These are phyloP conservation scores for Sphaerophoria taeniata DNA, from an alignment of 2,888 invertebrate species.

Conservation along the genomic window DNA sequence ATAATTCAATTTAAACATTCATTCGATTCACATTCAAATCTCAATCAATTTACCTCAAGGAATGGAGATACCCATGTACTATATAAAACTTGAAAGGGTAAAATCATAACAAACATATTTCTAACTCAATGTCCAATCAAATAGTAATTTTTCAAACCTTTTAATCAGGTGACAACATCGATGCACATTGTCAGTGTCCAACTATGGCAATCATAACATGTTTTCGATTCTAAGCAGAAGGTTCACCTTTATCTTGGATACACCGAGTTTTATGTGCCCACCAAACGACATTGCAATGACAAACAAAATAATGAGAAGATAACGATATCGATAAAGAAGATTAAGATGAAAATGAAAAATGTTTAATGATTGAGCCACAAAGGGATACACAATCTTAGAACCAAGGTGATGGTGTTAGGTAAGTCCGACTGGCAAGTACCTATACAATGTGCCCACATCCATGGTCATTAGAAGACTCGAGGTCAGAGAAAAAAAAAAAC, in stretches of 20 bases:
- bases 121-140: constrained; percentile 55
- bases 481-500: background rate
- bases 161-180: constrained; percentile 74
- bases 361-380: constrained; percentile 69
- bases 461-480: constrained; percentile 17
- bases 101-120: background rate
- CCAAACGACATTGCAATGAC: constrained; percentile 28
- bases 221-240: background rate
- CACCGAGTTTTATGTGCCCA: constrained; percentile 3
- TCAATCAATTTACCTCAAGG: constrained; percentile 37
- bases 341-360: constrained; percentile 71
- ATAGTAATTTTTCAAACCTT: constrained; percentile 62
- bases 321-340: constrained; percentile 43
- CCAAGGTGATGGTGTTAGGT: constrained; percentile 40
- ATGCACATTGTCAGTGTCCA: constrained; percentile 47
- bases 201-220: constrained; percentile 54
- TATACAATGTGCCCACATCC: constrained; percentile 66
- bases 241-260: background rate
- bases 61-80: no score
- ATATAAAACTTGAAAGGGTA: background rate
- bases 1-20: constrained; percentile 8
- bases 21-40: constrained; percentile 36
- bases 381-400: constrained; percentile 44
- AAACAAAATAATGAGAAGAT: constrained; percentile 52
- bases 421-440: background rate